Base-by-base conservation (phyloP, 2,888 invertebrate genomes). In the Eupithecia pulchellata region DNA sequence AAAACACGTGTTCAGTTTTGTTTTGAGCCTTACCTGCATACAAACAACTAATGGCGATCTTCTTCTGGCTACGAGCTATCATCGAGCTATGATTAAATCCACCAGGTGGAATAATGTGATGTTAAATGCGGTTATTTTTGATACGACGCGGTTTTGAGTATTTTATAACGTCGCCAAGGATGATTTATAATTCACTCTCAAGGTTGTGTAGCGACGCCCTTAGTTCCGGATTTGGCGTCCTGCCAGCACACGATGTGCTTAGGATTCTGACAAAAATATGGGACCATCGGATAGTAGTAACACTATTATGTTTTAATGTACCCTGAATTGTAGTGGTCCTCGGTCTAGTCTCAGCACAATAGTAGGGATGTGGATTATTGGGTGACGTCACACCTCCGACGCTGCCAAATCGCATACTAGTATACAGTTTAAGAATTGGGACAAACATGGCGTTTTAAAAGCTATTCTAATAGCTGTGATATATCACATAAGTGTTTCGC, bases 271-370 rank as follows among this genome's bases (percentile, higher is more conserved):
- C 69, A 74, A 71, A 73, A 71, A 71, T 72, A 69, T 61, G 71
- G 29, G 9, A 62, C 52, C 36, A 61, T 69, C 63, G 60, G 69
- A 68, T 17, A 39, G 30, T 29, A 55, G 14, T 34, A 32, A 72
- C 65, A 73, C 70, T 71, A 70, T 62, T 66, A 36, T 63, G 72
- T 71, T 74, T 73, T 71, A 65, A 75, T 69, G 71, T 65, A 39
- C 55, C 8, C 60, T 66, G 64, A 73, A 55, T 68, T 64, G 68
- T 65, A 64, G 64, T 72, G 68, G 58, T 61, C 29, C 65, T 52
- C 52, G 52, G 11, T 13, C 25, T 52, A 52, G 11, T 13, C 52
- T 47, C 52, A 25, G 52, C 2, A 52, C 4, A 52, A 47, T 47
- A 25, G 20, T 52, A 25, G 25, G 25, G 25, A 52, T 13, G 25